Base-by-base conservation (phyloP, 64 coral and sea anemone species). In the Pocillopora damicornis region DNA sequence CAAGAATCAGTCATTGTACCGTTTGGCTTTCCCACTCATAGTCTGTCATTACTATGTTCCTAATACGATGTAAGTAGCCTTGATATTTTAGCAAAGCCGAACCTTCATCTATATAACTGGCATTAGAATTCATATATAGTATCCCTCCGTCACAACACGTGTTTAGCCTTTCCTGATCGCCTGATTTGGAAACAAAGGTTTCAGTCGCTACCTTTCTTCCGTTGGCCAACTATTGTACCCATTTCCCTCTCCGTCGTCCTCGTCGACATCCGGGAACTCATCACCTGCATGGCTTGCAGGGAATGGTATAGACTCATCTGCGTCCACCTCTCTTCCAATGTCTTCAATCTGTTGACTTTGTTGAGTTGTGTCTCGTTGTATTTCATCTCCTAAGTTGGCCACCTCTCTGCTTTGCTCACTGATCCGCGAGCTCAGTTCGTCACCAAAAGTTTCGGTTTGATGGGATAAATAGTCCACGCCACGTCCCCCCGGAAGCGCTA, bases 361-460 rank as follows among this genome's bases (percentile, higher is more conserved):
- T 7, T 13, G n/a, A 15, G 42, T 34, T 37, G 67, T 86, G 22
- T 45, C 23, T 7, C 78, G 22, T 63, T 92, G 82, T 83, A 92
- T 92, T 4, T 84, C 37, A 1, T 79, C 23, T 58, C 90, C 90
- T 59, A 92, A 76, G 18, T 61, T 61, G 16, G 75, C 64, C 18
- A 92, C 90, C 30, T 73, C 23, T 6, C 67, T 22, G 25, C 83
- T 42, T 36, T 57, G 61, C 22, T 78, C 38, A 11, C 62, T 35
- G 57, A 92, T 92, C 62, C 73, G 83, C 25, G 82, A 79, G 60
- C 90, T 87, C 64, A 92, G 58, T 59, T 87, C 83, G 16, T 92
- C 76, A 9, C 74, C 90, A 60, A 92, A 79, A 80, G 64, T 61
- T 75, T 92, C 60, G 5, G 90, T 87, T 63, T 87, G 82, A 61